Evolutionary conservation across 1,140 invertebrate genomes (phyloP).

Genomic region (Diachasma alloeum): DNA sequence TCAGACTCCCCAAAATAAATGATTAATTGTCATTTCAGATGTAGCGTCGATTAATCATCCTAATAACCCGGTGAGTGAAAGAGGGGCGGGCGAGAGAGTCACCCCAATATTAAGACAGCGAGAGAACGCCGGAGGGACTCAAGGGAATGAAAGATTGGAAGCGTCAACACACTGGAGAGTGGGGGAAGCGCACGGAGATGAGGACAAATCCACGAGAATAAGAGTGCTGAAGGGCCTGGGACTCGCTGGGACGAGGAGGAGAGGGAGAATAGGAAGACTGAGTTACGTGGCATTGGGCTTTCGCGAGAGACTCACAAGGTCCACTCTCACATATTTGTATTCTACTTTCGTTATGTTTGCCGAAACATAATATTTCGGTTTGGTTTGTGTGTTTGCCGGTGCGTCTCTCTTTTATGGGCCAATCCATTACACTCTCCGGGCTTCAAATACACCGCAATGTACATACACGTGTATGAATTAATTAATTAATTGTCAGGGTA

Average conservation of each 20-base stretch:
- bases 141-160: constrained; percentile 15
- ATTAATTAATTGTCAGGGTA: background rate
- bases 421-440: background rate
- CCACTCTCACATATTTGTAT: constrained; percentile 34
- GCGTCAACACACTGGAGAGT: background rate
- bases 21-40: constrained; percentile 5
- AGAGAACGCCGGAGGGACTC: background rate
- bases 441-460: constrained; percentile 6
- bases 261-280: background rate
- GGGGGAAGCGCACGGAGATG: background rate
- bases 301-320: background rate
- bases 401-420: background rate
- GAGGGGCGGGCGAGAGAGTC: background rate
- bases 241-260: background rate
- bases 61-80: background rate
- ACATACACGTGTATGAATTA: background rate
- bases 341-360: constrained; percentile 36
- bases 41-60: constrained; percentile 11
- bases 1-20: background rate
- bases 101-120: background rate
- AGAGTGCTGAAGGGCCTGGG: background rate
- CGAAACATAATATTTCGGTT: constrained; percentile 37
- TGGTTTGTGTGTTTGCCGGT: background rate
- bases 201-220: constrained; percentile 12
- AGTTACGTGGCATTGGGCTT: background rate